Conservation (phyloP, 2,888 invertebrate genomes). For the Rosalia funebris region DNA sequence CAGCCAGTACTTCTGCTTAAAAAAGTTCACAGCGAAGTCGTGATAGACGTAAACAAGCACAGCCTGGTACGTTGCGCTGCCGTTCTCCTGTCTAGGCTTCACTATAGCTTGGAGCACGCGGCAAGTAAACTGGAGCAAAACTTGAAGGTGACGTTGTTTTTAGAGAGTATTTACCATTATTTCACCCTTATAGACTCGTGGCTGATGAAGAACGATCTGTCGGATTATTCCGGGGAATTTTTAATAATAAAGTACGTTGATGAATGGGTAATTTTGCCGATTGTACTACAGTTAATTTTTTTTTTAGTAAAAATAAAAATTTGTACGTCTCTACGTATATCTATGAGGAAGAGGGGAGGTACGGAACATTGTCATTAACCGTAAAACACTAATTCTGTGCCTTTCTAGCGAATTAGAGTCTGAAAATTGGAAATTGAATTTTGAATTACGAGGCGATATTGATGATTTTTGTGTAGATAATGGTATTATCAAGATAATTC, state of each 20-base stretch:
- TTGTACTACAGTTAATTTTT: background rate
- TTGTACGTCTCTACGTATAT: constrained; percentile 5
- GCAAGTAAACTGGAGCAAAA: constrained; percentile 56
- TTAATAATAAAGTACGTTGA: constrained; percentile 47
- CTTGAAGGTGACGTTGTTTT: constrained; percentile 56
- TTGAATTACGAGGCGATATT: constrained; percentile 42
- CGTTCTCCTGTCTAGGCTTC: constrained; percentile 52
- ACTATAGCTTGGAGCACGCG: constrained; percentile 51
- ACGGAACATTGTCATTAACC: background rate
- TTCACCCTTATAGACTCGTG: constrained; percentile 56
- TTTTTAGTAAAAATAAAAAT: constrained; percentile 28
- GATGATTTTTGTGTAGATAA: constrained; percentile 46
- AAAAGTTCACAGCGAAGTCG: constrained; percentile 51
- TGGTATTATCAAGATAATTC: constrained; percentile 55
- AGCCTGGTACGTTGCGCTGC: constrained; percentile 49
- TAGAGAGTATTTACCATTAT: constrained; percentile 59
- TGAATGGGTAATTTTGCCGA: background rate
- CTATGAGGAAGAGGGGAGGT: constrained; percentile 6
- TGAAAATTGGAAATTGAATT: constrained; percentile 39
- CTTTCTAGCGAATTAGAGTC: constrained; percentile 26
- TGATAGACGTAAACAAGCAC: constrained; percentile 45
- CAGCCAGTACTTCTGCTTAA: constrained; percentile 51
- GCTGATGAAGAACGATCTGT: constrained; percentile 58
- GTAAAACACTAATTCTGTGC: background rate
- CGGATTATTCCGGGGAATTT: constrained; percentile 57